Evolutionary conservation across 2,888 invertebrate genomes (phyloP).

Genomic region (Auanema sp.): DNA sequence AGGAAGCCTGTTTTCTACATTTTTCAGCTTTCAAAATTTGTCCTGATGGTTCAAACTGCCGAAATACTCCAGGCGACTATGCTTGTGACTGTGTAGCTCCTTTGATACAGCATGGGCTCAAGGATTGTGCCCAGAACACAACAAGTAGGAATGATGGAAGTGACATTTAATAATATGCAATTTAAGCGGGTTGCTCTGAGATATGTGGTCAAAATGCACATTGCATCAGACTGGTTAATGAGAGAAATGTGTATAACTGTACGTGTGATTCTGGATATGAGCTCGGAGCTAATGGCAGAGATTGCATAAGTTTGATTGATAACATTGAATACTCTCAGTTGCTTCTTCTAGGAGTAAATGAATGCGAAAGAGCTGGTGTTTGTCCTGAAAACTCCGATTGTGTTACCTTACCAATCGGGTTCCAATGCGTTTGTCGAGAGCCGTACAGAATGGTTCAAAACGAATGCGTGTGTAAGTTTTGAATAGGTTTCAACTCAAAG

Average conservation of each 20-base stretch:
- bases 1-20: too few relatives aligned
- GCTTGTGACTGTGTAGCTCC: conserved; percentile 3
- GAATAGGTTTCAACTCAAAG: neutral
- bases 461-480: too few relatives aligned
- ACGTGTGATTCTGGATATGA: conserved; percentile 11
- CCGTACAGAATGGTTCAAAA: too few relatives aligned
- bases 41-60: neutral
- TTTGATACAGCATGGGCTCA: neutral
- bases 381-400: too few relatives aligned
- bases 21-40: neutral
- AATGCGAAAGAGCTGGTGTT: too few relatives aligned
- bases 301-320: neutral
- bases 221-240: neutral
- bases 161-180: neutral
- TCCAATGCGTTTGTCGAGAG: neutral
- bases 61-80: neutral
- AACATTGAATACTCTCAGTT: neutral
- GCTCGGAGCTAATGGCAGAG: neutral
- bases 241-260: conserved; percentile 9
- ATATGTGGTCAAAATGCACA: conserved; percentile 8
- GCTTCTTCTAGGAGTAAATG: too few relatives aligned
- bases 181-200: neutral
- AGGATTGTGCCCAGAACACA: neutral
- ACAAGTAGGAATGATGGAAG: neutral
- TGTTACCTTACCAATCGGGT: neutral